phyloP scores from a whole-genome alignment of 2,113 vertebrate species.

The Melanocharis versteri region DNA sequence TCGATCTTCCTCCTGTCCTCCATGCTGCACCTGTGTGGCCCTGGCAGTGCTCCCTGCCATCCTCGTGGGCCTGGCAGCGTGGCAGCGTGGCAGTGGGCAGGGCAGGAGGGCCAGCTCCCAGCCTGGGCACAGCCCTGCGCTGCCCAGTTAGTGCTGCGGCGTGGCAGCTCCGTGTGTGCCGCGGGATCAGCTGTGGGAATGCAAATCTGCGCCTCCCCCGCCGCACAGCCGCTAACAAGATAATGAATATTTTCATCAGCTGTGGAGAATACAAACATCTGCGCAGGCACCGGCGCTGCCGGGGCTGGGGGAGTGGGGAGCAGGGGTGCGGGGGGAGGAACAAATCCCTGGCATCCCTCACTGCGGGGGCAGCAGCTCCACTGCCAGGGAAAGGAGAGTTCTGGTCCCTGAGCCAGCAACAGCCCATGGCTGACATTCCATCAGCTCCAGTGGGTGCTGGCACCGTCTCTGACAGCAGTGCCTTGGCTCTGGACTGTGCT shows the following conservation, averaged over 20 bases:
- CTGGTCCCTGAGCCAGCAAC: background rate
- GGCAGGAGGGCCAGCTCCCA: background rate
- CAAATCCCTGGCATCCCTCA: background rate
- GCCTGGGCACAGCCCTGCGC: background rate
- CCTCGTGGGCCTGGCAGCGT: fast-evolving
- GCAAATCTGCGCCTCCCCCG: slow-evolving; percentile 71
- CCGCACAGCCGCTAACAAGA: slow-evolving; percentile 75
- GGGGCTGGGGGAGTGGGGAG: background rate
- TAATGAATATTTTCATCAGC: slow-evolving; percentile 83
- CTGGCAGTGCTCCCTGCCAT: fast-evolving
- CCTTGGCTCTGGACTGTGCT: background rate
- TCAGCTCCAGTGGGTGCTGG: background rate
- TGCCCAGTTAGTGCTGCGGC: slow-evolving; percentile 5
- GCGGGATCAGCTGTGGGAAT: slow-evolving; percentile 70
- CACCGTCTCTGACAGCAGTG: background rate
- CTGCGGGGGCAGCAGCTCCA: background rate
- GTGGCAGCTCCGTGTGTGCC: slow-evolving; percentile 30
- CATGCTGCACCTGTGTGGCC: fast-evolving
- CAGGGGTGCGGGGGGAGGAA: background rate
- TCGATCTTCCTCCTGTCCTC: fast-evolving
- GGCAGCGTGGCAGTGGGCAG: background rate
- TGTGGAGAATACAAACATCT: slow-evolving; percentile 80
- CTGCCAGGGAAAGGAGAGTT: background rate
- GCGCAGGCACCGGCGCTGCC: slow-evolving; percentile 57
- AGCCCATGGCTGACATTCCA: background rate